Evolutionary conservation across 2,113 vertebrate genomes (phyloP).

Genomic region (Oenanthe melanoleuca): DNA sequence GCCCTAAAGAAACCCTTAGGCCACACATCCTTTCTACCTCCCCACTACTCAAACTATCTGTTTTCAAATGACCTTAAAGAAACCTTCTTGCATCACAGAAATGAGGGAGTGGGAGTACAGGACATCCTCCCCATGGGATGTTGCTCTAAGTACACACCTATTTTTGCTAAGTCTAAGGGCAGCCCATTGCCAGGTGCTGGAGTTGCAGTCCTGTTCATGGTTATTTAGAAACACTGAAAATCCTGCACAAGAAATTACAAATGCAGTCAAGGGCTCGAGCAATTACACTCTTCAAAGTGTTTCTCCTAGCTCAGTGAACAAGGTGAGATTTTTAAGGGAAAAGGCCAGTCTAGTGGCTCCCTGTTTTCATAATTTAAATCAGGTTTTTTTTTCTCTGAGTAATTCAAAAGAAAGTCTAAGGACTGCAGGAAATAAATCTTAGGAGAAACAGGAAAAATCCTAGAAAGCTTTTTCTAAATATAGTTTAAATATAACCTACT

Average conservation of each 20-base stretch:
- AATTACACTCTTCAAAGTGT: background rate
- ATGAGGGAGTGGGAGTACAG: no score
- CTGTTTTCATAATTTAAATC: background rate
- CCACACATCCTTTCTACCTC: background rate
- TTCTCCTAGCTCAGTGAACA: background rate
- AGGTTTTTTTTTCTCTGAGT: background rate
- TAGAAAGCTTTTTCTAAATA: background rate
- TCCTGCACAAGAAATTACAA: background rate
- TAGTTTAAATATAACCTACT: background rate
- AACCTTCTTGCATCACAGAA: background rate
- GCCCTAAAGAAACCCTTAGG: background rate
- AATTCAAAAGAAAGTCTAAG: background rate
- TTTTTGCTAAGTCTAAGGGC: background rate
- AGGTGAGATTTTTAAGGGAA: background rate
- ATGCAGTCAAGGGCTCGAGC: background rate
- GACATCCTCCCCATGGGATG: background rate
- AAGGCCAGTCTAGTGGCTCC: background rate
- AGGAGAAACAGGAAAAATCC: background rate
- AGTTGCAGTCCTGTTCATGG: background rate
- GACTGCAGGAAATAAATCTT: background rate
- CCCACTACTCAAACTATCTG: background rate
- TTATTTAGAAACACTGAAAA: background rate
- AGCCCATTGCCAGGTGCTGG: background rate
- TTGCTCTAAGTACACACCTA: background rate
- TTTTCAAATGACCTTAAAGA: background rate